Evolutionary conservation across 2,113 vertebrate genomes (phyloP).

Genomic region (Excalfactoria chinensis): DNA sequence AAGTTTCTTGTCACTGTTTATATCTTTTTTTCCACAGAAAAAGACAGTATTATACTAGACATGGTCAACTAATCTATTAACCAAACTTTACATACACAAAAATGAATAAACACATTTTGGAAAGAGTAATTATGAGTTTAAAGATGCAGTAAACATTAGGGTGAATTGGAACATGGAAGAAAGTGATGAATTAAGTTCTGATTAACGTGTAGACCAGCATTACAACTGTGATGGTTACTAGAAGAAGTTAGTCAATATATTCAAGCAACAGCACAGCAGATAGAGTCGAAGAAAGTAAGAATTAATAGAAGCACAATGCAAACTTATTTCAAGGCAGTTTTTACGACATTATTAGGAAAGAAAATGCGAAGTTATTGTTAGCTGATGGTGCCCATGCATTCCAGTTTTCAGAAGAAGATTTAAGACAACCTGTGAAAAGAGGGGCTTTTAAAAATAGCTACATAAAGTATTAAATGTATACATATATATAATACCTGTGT

Average conservation of each 20-base stretch:
- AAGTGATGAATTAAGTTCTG: constrained; percentile 39
- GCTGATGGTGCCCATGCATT: constrained; percentile 9
- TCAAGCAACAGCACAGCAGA: constrained; percentile 51
- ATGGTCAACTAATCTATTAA: constrained; percentile 63
- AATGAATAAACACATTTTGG: constrained; percentile 62
- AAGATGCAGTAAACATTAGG: constrained; percentile 40
- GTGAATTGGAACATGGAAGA: constrained; percentile 55
- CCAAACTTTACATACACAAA: constrained; percentile 65
- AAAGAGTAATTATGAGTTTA: constrained; percentile 24
- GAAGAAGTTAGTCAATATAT: constrained; percentile 66
- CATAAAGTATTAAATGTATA: neutral
- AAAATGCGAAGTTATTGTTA: constrained; percentile 13
- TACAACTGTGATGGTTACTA: constrained; percentile 64
- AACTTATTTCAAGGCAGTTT: constrained; percentile 15
- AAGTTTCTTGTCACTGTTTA: constrained; percentile 72
- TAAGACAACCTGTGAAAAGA: constrained; percentile 27
- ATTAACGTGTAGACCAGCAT: constrained; percentile 48
- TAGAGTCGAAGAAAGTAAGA: constrained; percentile 7
- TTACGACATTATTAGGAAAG: constrained; percentile 6
- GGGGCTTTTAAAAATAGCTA: constrained; percentile 18
- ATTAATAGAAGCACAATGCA: constrained; percentile 15
- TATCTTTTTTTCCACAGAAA: constrained; percentile 73
- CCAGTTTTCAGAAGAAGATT: neutral
- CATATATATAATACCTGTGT: neutral
- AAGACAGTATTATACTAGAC: constrained; percentile 32